Evolutionary conservation across 2,113 vertebrate species (phyloP).

Genomic region (Peromyscus californicus): DNA sequence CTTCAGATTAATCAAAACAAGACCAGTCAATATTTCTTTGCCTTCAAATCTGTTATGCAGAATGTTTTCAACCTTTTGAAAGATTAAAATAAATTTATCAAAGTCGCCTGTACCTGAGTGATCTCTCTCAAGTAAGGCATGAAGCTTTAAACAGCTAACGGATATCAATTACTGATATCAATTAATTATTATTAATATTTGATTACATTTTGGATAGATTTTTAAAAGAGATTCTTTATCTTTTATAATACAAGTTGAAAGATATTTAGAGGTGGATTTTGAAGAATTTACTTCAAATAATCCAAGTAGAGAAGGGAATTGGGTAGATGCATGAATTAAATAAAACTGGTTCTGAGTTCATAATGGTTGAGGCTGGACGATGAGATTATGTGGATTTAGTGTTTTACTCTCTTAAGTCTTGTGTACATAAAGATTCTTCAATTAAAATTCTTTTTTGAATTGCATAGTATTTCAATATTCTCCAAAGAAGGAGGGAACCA

Average conservation of each 20-base stretch:
- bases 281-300: slow-evolving; percentile 48
- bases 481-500: neutral
- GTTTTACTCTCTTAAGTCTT: neutral
- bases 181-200: slow-evolving; percentile 8
- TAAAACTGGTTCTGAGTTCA: neutral
- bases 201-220: neutral
- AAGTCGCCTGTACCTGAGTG: neutral
- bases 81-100: neutral
- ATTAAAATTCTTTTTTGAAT: neutral
- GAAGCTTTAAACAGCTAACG: slow-evolving; percentile 7
- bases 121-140: neutral
- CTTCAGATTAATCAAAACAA: neutral
- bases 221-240: neutral
- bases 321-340: neutral
- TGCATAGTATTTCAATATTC: neutral
- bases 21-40: neutral
- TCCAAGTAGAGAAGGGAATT: neutral
- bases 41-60: slow-evolving; percentile 22
- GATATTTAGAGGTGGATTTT: neutral
- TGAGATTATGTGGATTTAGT: neutral
- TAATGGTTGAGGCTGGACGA: neutral
- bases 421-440: neutral
- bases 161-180: slow-evolving; percentile 2
- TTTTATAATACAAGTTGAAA: slow-evolving; percentile 36
- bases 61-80: neutral